Evolutionary conservation across 2,888 invertebrate genomes (phyloP).

Genomic region (Hetaerina titia): DNA sequence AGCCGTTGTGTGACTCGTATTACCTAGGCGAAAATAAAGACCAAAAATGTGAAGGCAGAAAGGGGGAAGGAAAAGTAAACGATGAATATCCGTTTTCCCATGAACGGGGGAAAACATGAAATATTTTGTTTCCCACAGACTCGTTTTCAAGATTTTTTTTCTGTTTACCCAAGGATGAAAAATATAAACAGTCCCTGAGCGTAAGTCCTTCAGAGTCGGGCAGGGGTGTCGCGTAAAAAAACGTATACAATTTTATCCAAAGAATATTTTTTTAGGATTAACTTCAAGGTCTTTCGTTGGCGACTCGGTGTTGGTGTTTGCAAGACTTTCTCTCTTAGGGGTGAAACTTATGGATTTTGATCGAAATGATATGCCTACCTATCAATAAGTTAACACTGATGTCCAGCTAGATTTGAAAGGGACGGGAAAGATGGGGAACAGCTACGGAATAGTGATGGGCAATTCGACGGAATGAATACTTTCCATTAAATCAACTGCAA

Average conservation of each 20-base stretch:
- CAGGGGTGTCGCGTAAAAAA: neutral
- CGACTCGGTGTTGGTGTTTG: neutral
- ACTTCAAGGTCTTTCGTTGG: neutral
- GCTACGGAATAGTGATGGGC: too few species aligned
- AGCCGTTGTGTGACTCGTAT: neutral
- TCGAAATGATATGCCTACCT: neutral
- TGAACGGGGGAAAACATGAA: neutral
- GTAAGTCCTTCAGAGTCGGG: neutral
- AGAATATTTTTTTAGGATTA: neutral
- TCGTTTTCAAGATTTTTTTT: neutral
- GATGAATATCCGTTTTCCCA: neutral
- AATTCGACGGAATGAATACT: too few species aligned
- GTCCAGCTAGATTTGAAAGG: too few species aligned
- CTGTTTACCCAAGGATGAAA: neutral
- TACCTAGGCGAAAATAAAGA: neutral
- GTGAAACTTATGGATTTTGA: neutral
- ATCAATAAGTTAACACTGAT: too few species aligned
- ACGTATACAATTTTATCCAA: neutral
- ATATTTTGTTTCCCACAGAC: constrained; percentile 15
- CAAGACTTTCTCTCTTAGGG: neutral
- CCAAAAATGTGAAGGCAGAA: neutral
- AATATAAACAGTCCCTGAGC: constrained; percentile 5
- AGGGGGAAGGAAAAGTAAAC: neutral
- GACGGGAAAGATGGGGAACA: too few species aligned
- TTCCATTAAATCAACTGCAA: too few species aligned